Evolutionary conservation across 2,113 vertebrate genomes (phyloP), one percentile per base, ranked within the genome.

Genomic region (Proterorhinus semilunaris): DNA sequence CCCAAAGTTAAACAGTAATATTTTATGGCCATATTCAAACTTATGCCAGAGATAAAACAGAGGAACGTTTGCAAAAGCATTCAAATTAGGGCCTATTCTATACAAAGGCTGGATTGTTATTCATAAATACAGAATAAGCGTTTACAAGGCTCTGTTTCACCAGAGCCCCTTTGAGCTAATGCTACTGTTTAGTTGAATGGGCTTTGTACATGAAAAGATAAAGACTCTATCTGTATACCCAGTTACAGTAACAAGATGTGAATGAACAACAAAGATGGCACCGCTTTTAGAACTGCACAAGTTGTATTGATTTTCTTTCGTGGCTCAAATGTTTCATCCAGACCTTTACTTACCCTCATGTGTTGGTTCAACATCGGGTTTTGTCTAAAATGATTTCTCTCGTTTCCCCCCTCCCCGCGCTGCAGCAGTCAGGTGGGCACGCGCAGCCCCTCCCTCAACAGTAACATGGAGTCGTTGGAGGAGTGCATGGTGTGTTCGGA

Each of bases 401-500:
- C 43, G 17, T 68, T 52, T 47, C 50, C 72, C 13, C 68, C 1
- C 46, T 58, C 36, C 54, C 6, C 0, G 6, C 63, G n/a, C 67
- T 71, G 5, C 83, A 99, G 98, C 75, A 96, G 96, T 74, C 98
- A 98, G 59, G 97, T 98, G 75, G 96, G 96, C 68, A 98, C 96
- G 36, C 94, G 96, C 71, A 99, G 98, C 86, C 98, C 98, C 0
- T 99, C 97, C 79, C 93, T 95, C 89, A 98, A 96, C 91, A 98
- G 94, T 91, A 97, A 96, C 88, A 96, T 95, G 54, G 98, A 99
- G 91, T 97, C 96, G 3, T 92, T 99, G 86, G 97, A 99, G 89
- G 98, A 99, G 83, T 99, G 98, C 59, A 98, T 99, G 98, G 98
- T 99, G 74, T 99, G 98, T 72, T 99, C 98, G 1, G 98, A 99